These are phyloP conservation scores for Tenualosa thibaudeaui DNA, from an alignment of 2,797 vertebrate species.

Conservation along the genomic window DNA sequence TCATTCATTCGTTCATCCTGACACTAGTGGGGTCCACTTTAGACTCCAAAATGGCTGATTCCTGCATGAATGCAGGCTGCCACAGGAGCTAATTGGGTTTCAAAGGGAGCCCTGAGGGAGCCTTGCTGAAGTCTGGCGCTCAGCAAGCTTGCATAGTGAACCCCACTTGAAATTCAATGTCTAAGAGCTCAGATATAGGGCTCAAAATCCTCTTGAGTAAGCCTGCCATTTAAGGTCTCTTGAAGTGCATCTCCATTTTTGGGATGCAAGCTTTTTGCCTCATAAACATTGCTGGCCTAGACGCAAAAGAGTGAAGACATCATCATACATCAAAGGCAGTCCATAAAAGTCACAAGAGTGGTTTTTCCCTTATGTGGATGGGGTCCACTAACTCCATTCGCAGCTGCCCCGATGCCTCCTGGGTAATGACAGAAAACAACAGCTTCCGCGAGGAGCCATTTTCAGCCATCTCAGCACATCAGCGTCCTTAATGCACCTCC, in stretches of 20 bases:
- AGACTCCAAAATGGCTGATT: slow-evolving; percentile 35
- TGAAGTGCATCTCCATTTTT: slow-evolving; percentile 18
- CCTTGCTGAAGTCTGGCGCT: not conserved
- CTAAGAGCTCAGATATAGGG: not conserved
- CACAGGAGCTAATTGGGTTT: slow-evolving; percentile 14
- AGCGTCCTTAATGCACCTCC: not conserved
- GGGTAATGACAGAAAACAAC: slow-evolving; percentile 9
- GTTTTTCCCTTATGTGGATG: not conserved
- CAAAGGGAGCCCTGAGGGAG: not conserved
- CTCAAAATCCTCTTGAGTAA: not conserved
- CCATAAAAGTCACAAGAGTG: not conserved
- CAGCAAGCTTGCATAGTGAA: not conserved
- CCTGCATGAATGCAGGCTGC: not conserved
- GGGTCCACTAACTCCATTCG: not conserved
- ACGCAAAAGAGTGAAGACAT: not conserved
- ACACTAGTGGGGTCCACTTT: slow-evolving; percentile 42
- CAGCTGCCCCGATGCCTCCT: not conserved
- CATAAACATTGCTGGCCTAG: not conserved
- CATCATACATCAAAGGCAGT: slow-evolving; percentile 2
- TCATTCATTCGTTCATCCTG: not conserved
- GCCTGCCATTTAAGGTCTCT: not conserved
- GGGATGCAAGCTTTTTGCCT: not conserved
- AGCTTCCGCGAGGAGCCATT: slow-evolving; percentile 40
- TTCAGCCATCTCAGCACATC: slow-evolving; percentile 61
- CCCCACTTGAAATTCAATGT: not conserved